phyloP scores from a whole-genome alignment of 1,140 invertebrate species.

The Hypothenemus hampei region DNA sequence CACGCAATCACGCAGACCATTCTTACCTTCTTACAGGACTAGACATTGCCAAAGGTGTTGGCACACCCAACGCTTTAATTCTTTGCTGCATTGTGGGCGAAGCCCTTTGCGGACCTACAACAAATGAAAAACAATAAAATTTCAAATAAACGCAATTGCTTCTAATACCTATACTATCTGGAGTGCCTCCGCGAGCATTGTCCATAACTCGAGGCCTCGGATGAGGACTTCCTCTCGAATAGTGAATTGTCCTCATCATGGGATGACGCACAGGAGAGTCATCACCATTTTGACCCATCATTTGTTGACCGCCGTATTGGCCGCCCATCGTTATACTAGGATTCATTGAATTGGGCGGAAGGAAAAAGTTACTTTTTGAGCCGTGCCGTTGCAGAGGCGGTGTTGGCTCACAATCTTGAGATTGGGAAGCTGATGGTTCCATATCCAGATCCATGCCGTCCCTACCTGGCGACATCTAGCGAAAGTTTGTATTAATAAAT shows the following conservation, averaged over 20 bases:
- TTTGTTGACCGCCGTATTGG: slow-evolving; percentile 30
- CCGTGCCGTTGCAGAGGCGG: slow-evolving; percentile 84
- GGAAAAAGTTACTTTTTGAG: slow-evolving; percentile 88
- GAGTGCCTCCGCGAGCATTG: slow-evolving; percentile 63
- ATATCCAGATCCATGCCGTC: slow-evolving; percentile 74
- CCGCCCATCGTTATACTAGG: background rate
- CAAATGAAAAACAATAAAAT: background rate
- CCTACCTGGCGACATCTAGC: slow-evolving; percentile 71
- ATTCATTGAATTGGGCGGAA: slow-evolving; percentile 55
- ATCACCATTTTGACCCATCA: slow-evolving; percentile 8
- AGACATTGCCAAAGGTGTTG: slow-evolving; percentile 79
- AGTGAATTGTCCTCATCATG: slow-evolving; percentile 3
- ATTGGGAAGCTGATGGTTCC: slow-evolving; percentile 81
- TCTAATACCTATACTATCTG: slow-evolving; percentile 48
- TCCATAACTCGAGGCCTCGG: slow-evolving; percentile 65
- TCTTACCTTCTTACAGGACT: slow-evolving; percentile 75
- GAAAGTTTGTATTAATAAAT: slow-evolving; percentile 25
- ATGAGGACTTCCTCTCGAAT: slow-evolving; percentile 65
- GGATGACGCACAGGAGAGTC: slow-evolving; percentile 22
- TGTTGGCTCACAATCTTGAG: slow-evolving; percentile 89
- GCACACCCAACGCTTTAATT: slow-evolving; percentile 82
- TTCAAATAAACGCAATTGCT: background rate
- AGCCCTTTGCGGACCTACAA: slow-evolving; percentile 52
- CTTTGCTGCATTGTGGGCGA: slow-evolving; percentile 85
- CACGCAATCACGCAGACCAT: background rate